Evolutionary conservation across 1,140 invertebrate species (phyloP).

Genomic region (Rhynchophorus ferrugineus): DNA sequence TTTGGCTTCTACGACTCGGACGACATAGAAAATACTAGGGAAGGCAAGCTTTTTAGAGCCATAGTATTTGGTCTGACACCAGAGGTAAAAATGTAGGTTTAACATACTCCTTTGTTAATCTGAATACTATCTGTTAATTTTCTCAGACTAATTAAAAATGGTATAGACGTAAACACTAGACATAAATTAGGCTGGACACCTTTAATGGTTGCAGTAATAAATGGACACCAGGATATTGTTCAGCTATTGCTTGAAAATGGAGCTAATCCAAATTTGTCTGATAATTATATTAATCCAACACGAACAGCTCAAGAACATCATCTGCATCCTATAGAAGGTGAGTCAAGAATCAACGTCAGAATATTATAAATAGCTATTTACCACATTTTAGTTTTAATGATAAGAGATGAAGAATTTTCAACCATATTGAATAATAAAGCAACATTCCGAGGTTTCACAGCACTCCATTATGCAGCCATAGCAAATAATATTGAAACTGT

Average conservation of each 20-base stretch:
- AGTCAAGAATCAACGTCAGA: constrained; percentile 5
- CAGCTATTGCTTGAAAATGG: constrained; percentile 63
- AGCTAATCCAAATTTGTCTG: constrained; percentile 70
- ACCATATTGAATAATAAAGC: constrained; percentile 64
- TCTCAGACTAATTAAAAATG: constrained; percentile 36
- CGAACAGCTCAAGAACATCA: constrained; percentile 46
- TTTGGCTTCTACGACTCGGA: constrained; percentile 7
- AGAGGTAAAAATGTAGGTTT: constrained; percentile 51
- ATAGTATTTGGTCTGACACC: constrained; percentile 54
- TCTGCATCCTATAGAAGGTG: constrained; percentile 38
- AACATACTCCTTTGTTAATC: constrained; percentile 13
- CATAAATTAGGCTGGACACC: constrained; percentile 80
- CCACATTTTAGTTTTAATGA: constrained; percentile 32
- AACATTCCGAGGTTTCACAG: constrained; percentile 77
- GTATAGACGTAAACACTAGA: constrained; percentile 52
- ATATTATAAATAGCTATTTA: neutral
- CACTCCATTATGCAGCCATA: constrained; percentile 84
- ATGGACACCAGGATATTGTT: constrained; percentile 58
- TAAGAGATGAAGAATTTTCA: constrained; percentile 53
- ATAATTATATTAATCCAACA: constrained; percentile 70
- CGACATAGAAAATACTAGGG: constrained; percentile 33
- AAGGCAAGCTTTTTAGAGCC: constrained; percentile 54
- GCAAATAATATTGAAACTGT: constrained; percentile 59
- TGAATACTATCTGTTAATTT: constrained; percentile 2
- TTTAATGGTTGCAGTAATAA: constrained; percentile 76